phyloP scores from a whole-genome alignment of 2,113 vertebrate species.

The Notothenia rossii region DNA sequence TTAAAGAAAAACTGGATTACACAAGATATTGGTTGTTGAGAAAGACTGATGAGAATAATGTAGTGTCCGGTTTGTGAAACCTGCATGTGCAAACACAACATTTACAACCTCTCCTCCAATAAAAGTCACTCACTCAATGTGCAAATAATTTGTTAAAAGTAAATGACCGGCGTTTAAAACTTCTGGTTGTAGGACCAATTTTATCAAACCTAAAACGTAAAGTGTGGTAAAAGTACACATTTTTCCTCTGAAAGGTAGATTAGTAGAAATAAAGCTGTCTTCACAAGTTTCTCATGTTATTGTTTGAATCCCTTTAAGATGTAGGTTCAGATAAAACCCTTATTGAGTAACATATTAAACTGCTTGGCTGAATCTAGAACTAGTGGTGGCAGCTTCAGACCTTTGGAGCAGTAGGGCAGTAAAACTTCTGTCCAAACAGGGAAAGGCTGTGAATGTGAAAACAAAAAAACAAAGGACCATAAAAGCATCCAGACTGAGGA shows the following conservation, averaged over 20 bases:
- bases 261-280: background rate
- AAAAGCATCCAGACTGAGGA: slow-evolving; percentile 56
- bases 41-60: background rate
- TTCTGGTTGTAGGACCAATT: background rate
- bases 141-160: background rate
- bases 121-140: background rate
- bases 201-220: background rate
- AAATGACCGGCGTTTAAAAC: background rate
- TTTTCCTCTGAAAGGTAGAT: background rate
- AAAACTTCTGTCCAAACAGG: slow-evolving; percentile 24
- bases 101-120: background rate
- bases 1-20: background rate
- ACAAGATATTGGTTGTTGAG: background rate
- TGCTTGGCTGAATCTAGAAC: background rate
- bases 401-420: background rate
- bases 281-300: background rate
- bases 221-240: background rate
- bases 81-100: background rate
- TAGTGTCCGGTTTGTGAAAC: slow-evolving; percentile 8
- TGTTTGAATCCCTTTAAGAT: background rate
- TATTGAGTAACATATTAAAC: background rate
- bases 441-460: slow-evolving; percentile 54
- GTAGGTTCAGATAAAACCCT: background rate
- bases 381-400: background rate
- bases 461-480: slow-evolving; percentile 67